These are phyloP conservation scores for Anas capensis DNA, from an alignment of 2,797 vertebrate species.

Conservation along the genomic window DNA sequence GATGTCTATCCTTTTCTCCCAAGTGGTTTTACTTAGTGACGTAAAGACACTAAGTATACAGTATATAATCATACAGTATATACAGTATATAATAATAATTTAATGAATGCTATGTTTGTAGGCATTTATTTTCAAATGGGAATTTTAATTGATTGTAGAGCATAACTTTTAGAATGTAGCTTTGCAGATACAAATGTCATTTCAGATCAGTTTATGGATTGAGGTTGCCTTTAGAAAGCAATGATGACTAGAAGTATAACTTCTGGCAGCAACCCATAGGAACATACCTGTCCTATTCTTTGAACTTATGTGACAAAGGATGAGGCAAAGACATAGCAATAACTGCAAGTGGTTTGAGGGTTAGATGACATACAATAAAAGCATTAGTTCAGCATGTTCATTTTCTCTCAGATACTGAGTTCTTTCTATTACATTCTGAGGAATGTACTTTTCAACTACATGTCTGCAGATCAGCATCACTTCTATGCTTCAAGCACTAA, in stretches of 20 bases:
- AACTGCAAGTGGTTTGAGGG: constrained; percentile 52
- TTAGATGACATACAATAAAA: constrained; percentile 22
- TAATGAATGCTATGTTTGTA: neutral
- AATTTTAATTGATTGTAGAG: neutral
- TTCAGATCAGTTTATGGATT: constrained; percentile 46
- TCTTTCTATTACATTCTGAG: constrained; percentile 54
- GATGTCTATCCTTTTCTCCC: neutral
- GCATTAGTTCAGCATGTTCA: neutral
- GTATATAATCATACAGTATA: neutral
- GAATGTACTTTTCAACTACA: constrained; percentile 20
- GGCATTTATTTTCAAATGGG: neutral
- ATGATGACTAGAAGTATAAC: neutral
- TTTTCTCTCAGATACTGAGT: constrained; percentile 52
- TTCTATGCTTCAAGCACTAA: constrained; percentile 54
- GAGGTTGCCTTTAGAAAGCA: constrained; percentile 34
- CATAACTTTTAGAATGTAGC: neutral
- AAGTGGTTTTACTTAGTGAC: neutral
- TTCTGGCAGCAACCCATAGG: constrained; percentile 25
- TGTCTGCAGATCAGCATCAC: constrained; percentile 16
- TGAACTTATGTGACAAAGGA: neutral
- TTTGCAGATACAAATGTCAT: constrained; percentile 38
- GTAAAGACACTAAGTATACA: neutral
- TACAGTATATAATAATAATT: neutral
- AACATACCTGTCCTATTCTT: constrained; percentile 9
- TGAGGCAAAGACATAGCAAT: constrained; percentile 8